These are phyloP conservation scores for Eleginops maclovinus DNA, from an alignment of 2,113 vertebrate genomes.

Conservation along the genomic window DNA sequence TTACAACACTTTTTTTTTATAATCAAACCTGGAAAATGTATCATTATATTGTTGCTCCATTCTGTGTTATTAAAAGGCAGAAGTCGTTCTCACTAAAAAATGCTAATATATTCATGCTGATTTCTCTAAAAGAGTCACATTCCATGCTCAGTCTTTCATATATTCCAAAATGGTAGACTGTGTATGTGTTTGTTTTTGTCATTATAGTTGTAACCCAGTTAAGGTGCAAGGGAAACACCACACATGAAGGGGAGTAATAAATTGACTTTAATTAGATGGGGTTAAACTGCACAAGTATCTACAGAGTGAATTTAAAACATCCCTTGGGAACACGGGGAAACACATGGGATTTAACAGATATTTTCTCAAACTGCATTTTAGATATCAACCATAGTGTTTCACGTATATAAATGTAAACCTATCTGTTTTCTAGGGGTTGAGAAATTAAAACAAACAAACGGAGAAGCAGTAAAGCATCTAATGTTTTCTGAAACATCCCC, in stretches of 20 bases:
- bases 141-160: constrained; percentile 55
- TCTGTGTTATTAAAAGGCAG: constrained; percentile 64
- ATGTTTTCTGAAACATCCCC: constrained; percentile 38
- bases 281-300: constrained; percentile 35
- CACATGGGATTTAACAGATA: constrained; percentile 4
- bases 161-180: constrained; percentile 20
- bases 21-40: constrained; percentile 26
- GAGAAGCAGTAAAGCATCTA: background rate
- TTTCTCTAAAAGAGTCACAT: constrained; percentile 42
- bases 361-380: background rate
- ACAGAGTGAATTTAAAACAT: constrained; percentile 30
- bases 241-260: constrained; percentile 29
- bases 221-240: constrained; percentile 25
- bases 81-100: constrained; percentile 51
- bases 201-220: constrained; percentile 32
- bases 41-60: constrained; percentile 35
- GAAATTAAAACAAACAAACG: background rate
- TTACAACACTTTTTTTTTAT: constrained; percentile 35
- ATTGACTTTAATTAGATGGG: constrained; percentile 28
- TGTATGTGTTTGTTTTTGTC: constrained; percentile 34
- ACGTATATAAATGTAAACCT: background rate
- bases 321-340: constrained; percentile 23
- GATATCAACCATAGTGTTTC: background rate
- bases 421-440: background rate
- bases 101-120: constrained; percentile 66